These are phyloP conservation scores for Bombus confusus DNA, from an alignment of 1,140 invertebrate species.

Conservation along the genomic window DNA sequence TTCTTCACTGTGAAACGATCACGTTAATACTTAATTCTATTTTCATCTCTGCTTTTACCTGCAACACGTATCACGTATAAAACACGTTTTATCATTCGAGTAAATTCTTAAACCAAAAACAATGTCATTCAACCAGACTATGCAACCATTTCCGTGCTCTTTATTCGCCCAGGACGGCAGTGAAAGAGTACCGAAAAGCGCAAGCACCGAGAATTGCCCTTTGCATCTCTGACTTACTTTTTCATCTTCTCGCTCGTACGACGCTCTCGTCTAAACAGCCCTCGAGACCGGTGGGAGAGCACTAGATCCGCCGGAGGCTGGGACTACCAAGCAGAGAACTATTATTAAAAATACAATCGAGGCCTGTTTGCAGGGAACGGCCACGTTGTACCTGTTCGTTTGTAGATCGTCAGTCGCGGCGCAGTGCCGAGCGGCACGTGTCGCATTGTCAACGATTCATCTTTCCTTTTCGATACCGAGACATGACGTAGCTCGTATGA, in stretches of 20 bases:
- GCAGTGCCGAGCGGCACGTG: conserved; percentile 9
- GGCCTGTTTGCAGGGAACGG: background rate
- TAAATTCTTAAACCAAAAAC: background rate
- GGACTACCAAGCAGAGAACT: background rate
- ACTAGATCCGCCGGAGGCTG: background rate
- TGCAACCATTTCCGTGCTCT: background rate
- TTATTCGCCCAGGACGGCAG: background rate
- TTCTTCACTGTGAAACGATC: no score
- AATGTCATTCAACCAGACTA: no score
- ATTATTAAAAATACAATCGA: conserved; percentile 39
- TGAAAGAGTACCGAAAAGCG: background rate
- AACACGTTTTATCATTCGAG: background rate
- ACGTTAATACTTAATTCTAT: no score
- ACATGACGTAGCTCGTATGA: background rate
- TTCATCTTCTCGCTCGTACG: background rate
- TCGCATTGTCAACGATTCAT: conserved; percentile 38
- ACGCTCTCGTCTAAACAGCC: background rate
- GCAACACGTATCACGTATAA: no score
- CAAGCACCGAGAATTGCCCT: background rate
- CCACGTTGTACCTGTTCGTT: background rate
- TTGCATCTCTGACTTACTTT: conserved; percentile 4
- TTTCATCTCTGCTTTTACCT: no score
- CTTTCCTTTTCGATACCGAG: conserved; percentile 23
- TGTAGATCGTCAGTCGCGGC: background rate
- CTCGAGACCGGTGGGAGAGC: background rate